Conservation (phyloP, 2,888 invertebrate species). For the Nysson spinosus region DNA sequence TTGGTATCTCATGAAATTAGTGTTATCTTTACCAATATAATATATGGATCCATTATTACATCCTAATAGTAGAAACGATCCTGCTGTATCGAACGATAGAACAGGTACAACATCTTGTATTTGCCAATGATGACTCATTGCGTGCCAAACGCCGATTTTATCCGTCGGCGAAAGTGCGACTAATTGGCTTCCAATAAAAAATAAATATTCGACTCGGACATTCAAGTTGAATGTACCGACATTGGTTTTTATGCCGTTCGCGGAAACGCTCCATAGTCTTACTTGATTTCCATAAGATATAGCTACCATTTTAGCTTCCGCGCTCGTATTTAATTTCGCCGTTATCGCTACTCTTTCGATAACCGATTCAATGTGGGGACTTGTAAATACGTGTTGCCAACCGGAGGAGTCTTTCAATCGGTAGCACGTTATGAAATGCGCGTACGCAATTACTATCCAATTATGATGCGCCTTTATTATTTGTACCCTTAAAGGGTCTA, state of each 20-base stretch:
- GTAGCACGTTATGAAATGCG: constrained; percentile 97
- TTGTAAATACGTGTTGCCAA: constrained; percentile 97
- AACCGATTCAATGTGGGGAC: constrained; percentile 91
- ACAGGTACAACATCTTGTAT: constrained; percentile 97
- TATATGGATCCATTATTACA: constrained; percentile 98
- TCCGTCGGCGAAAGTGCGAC: constrained; percentile 96
- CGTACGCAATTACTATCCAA: constrained; percentile 98
- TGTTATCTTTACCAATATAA: constrained; percentile 88
- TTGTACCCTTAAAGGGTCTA: constrained; percentile 92
- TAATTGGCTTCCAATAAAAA: constrained; percentile 98
- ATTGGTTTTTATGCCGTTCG: constrained; percentile 86
- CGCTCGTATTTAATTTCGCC: constrained; percentile 80
- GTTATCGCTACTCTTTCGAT: constrained; percentile 96
- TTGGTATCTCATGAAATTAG: background rate
- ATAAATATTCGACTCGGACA: constrained; percentile 95
- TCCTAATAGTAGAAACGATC: constrained; percentile 95
- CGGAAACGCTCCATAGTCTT: constrained; percentile 88
- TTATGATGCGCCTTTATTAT: constrained; percentile 98
- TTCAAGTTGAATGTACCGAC: constrained; percentile 92
- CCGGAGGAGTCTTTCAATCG: constrained; percentile 96
- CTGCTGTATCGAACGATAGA: constrained; percentile 97
- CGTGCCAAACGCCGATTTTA: constrained; percentile 99
- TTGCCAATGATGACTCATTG: constrained; percentile 99
- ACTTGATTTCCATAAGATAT: constrained; percentile 88
- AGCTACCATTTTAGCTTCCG: constrained; percentile 87